Conservation (phyloP, 1,140 invertebrate species). For the Calliphora vicina region DNA sequence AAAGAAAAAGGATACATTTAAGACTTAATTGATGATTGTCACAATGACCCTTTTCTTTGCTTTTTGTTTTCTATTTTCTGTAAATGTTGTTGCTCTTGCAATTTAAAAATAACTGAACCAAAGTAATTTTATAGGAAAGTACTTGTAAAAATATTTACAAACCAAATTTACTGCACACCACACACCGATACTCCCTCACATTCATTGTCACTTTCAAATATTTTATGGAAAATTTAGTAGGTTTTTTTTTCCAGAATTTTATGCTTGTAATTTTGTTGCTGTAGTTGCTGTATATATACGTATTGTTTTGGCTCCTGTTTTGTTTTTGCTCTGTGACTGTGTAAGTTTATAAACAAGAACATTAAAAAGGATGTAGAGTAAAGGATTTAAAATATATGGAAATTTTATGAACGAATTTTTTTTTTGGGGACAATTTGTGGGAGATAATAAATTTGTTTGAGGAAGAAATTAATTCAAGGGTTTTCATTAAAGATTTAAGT, state of each 20-base stretch:
- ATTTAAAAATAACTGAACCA: background rate
- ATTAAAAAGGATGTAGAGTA: too few relatives aligned
- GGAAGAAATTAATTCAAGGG: too few relatives aligned
- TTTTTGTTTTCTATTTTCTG: too few relatives aligned
- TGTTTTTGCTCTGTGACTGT: background rate
- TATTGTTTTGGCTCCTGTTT: background rate
- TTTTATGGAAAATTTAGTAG: background rate
- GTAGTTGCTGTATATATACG: background rate
- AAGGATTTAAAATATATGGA: too few relatives aligned
- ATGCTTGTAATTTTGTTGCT: too few relatives aligned
- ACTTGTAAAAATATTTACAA: background rate
- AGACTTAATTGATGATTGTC: constrained; percentile 22
- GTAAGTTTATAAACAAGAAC: too few relatives aligned
- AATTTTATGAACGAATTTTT: too few relatives aligned
- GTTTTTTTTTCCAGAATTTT: background rate
- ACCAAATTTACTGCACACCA: background rate
- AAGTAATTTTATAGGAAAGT: background rate
- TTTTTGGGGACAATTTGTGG: too few relatives aligned
- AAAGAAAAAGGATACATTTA: constrained; percentile 10
- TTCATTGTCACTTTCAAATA: background rate
- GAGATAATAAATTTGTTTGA: too few relatives aligned
- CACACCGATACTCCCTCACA: too few relatives aligned
- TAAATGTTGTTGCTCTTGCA: background rate
- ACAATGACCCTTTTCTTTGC: constrained; percentile 4
- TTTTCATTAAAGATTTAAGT: too few relatives aligned